Evolutionary conservation across 92 coral and sea anemone species (phyloP).

Genomic region (Zoanthus sociatus): DNA sequence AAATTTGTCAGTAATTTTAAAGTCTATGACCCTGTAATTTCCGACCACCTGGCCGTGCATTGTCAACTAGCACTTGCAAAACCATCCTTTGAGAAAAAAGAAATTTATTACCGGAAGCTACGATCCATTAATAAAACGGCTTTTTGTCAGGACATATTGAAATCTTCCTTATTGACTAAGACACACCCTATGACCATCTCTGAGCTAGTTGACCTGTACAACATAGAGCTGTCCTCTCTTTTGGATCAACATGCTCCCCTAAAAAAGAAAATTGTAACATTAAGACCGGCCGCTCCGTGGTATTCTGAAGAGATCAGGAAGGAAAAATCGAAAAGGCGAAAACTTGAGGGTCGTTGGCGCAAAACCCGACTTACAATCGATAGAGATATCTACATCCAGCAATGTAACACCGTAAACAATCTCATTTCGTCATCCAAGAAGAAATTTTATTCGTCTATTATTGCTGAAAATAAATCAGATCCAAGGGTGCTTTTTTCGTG

Average conservation of each 20-base stretch:
- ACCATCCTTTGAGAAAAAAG: not conserved
- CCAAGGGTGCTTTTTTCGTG: no score
- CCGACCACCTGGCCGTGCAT: constrained; percentile 1
- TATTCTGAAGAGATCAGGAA: not conserved
- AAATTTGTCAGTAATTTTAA: not conserved
- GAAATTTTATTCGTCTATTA: not conserved
- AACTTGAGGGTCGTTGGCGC: not conserved
- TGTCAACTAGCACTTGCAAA: not conserved
- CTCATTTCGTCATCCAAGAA: not conserved
- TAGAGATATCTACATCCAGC: not conserved
- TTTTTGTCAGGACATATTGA: not conserved
- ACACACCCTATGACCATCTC: not conserved
- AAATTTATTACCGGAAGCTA: not conserved
- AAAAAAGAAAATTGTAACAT: not conserved
- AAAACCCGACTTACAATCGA: not conserved
- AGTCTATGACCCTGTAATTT: not conserved
- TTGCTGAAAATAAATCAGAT: not conserved
- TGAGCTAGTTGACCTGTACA: constrained; percentile 2
- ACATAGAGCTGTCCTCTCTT: not conserved
- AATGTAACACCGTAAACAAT: constrained; percentile 1
- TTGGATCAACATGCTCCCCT: not conserved
- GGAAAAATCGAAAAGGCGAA: not conserved
- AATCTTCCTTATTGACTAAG: not conserved
- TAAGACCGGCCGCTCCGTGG: not conserved
- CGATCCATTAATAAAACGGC: not conserved